Percentiles rank a stretch among this genome's conserved stretches.
Conservation (phyloP, 1,140 invertebrate species). For the Lepidurus apus region DNA sequence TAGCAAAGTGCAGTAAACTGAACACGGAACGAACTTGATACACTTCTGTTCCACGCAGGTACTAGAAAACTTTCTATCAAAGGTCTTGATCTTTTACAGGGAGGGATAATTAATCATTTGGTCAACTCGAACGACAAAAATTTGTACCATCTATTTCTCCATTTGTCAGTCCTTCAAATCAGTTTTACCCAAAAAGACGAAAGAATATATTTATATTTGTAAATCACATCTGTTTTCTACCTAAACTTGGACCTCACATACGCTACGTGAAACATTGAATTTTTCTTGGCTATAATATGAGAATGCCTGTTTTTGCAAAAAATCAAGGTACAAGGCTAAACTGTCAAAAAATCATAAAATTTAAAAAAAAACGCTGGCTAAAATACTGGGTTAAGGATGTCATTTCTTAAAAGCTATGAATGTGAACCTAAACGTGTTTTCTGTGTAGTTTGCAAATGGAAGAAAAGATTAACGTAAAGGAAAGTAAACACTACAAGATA, state of each 20-base stretch:
- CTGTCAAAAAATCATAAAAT: not conserved
- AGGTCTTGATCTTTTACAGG: not conserved
- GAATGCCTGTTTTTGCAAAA: conserved; percentile 5
- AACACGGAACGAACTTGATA: not conserved
- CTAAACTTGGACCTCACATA: conserved; percentile 7
- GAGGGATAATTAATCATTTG: not conserved
- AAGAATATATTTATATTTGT: not conserved
- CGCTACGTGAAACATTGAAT: not conserved
- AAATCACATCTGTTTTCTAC: not conserved
- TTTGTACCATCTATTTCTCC: conserved; percentile 1
- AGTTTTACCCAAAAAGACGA: not conserved
- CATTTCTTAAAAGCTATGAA: not conserved
- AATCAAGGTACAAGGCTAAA: not conserved
- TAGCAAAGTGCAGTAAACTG: not conserved
- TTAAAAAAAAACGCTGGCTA: not conserved
- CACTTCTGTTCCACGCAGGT: not conserved
- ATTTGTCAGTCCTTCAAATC: not conserved
- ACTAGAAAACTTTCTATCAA: not conserved
- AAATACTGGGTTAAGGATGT: conserved; percentile 10
- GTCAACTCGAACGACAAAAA: not conserved
- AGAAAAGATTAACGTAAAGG: too few species aligned
- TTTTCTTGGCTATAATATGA: conserved; percentile 1
- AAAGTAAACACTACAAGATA: too few species aligned
- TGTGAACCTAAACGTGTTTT: not conserved
- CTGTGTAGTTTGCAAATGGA: too few species aligned